Conservation (phyloP, 1,140 invertebrate species). For the Trichonephila clavata region DNA sequence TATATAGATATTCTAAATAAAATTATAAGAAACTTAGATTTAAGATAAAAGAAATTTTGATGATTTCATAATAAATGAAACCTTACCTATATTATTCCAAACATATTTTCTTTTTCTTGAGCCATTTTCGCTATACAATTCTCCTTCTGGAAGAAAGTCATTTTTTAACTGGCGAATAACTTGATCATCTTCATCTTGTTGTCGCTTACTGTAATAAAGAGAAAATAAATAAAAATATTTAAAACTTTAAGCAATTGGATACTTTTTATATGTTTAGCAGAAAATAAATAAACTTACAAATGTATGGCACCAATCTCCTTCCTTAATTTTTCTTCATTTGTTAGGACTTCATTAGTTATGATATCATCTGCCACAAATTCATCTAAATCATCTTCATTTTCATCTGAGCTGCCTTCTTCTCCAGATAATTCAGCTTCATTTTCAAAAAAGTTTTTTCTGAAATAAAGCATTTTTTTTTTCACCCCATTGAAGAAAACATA, state of each 20-base stretch:
- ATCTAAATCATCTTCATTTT: constrained; percentile 32
- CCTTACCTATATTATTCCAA: not conserved
- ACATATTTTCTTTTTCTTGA: not conserved
- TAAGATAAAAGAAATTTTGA: too few species aligned
- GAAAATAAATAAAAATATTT: not conserved
- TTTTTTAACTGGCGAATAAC: constrained; percentile 7
- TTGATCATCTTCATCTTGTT: constrained; percentile 35
- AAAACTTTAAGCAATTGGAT: not conserved
- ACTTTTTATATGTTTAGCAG: not conserved
- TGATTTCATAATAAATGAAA: too few species aligned
- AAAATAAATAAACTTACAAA: not conserved
- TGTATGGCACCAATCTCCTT: constrained; percentile 8
- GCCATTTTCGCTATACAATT: constrained; percentile 26
- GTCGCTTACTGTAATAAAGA: not conserved
- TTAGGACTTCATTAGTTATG: not conserved
- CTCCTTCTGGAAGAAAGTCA: constrained; percentile 32
- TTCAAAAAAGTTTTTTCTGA: constrained; percentile 22
- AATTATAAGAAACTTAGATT: too few species aligned
- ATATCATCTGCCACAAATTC: not conserved
- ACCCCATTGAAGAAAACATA: too few species aligned
- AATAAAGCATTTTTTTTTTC: too few species aligned
- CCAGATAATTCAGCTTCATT: constrained; percentile 47
- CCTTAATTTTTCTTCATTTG: constrained; percentile 20
- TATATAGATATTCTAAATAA: too few species aligned
- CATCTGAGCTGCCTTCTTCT: constrained; percentile 42